Percentiles rank a stretch among this genome's conserved stretches.
Conservation (phyloP, 2,113 vertebrate species). For the Fregata magnificens region DNA sequence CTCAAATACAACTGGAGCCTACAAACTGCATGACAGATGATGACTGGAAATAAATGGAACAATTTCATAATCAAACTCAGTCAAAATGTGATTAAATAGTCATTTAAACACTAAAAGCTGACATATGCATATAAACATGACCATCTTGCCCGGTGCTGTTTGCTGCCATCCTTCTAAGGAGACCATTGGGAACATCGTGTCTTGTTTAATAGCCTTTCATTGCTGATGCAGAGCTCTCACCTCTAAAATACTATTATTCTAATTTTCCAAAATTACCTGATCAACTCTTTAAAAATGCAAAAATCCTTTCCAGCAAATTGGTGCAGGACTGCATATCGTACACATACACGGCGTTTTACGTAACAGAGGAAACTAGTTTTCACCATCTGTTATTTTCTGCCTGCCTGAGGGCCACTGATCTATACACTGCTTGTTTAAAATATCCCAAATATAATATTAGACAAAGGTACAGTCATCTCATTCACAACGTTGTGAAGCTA, state of each 20-base stretch:
- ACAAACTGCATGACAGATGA: not conserved
- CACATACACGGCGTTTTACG: fast-evolving
- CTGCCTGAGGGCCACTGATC: not conserved
- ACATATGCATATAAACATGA: not conserved
- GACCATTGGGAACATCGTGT: fast-evolving
- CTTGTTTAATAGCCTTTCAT: not conserved
- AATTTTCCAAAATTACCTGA: not conserved
- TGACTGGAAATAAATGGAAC: not conserved
- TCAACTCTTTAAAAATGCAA: not conserved
- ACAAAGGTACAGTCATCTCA: not conserved
- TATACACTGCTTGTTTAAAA: not conserved
- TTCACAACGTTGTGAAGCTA: not conserved
- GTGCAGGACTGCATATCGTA: not conserved
- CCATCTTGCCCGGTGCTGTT: not conserved
- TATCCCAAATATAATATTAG: not conserved
- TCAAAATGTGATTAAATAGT: not conserved
- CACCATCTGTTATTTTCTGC: not conserved
- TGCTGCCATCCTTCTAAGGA: not conserved
- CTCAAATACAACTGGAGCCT: not conserved
- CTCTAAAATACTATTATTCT: not conserved
- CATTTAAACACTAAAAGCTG: not conserved
- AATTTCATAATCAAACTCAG: not conserved
- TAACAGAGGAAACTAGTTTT: not conserved
- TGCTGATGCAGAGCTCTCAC: not conserved
- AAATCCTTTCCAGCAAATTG: not conserved